Evolutionary conservation across 2,888 invertebrate species (phyloP).

Genomic region (Xanthia togata): DNA sequence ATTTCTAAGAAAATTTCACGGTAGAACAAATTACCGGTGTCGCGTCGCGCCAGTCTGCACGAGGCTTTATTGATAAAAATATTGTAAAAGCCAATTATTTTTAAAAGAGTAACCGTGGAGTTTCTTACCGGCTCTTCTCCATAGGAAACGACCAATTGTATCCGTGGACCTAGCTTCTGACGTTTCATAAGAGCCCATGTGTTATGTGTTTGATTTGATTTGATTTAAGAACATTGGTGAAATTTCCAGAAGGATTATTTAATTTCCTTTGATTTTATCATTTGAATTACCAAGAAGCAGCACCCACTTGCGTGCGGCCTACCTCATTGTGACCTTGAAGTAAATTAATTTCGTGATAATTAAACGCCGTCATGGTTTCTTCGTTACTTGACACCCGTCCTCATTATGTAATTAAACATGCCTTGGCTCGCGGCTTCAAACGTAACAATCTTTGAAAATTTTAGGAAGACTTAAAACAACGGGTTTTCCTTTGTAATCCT

Average conservation of each 20-base stretch:
- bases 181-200: no score
- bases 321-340: constrained; percentile 40
- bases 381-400: constrained; percentile 53
- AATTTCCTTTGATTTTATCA: constrained; percentile 26
- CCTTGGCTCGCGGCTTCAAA: constrained; percentile 16
- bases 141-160: no score
- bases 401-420: constrained; percentile 55
- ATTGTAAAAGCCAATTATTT: no score
- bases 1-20: no score
- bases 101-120: no score
- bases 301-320: not conserved
- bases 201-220: no score
- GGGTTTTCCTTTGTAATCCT: constrained; percentile 20
- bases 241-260: constrained; percentile 12
- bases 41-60: no score
- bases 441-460: constrained; percentile 36
- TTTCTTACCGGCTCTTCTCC: no score
- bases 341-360: constrained; percentile 59
- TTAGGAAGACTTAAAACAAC: constrained; percentile 14
- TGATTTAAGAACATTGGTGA: not conserved
- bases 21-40: no score
- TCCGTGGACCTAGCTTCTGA: no score
- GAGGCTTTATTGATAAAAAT: no score
- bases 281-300: constrained; percentile 22
- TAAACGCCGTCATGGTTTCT: constrained; percentile 54